Base-by-base conservation (phyloP, 2,113 vertebrate species). In the Hippocampus mohnikei region DNA sequence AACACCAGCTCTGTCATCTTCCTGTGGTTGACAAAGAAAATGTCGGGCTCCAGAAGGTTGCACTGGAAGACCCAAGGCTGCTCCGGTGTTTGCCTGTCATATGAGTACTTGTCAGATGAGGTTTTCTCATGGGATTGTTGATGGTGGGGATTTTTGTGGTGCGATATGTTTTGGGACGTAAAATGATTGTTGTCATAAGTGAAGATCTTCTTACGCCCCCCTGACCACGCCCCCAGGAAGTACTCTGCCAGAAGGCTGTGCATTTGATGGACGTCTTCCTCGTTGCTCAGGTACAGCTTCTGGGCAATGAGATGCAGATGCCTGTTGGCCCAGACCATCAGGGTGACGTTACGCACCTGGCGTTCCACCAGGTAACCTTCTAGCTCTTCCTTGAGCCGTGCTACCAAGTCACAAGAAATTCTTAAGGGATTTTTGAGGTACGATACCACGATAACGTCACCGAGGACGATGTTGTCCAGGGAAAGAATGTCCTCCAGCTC, bases 21-120 rank as follows among this genome's bases (percentile, higher is more conserved):
- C 81, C 97, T 93, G 82, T 98, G 97, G 77, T 99, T 99, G 78
- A 99, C 95, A 69, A 99, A 99, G 84, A 99, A 98, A 78, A 98
- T 98, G 75, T 98, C 96, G 1, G 97, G 96, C 81, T 99, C 97
- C 73, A 99, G 58, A 0, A 96, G 93, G 73, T 98, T 98, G 73
- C 97, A 99, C 81, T 99, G 97, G 79, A 99, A 99, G 69, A 98
- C 96, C 97, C 97, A 99, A 20, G 97, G 97, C 89, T 99, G 97
- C 70, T 98, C 96, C 0, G 97, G 96, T 6, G 94, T 94, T 80
- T 98, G 97, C 63, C 97, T 93, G 86, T 99, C 97, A 61, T 97
- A 98, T 1, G 94, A 95, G 56, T 91, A 90, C 77, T 97, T 95
- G 66, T 98, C 96, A 72, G 93, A 77, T 55, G 92, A 93, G 0